A percentile compares a stretch with the other conserved stretches of the same genome.
Conservation (phyloP, 2,888 invertebrate genomes). For the Baronia brevicornis region DNA sequence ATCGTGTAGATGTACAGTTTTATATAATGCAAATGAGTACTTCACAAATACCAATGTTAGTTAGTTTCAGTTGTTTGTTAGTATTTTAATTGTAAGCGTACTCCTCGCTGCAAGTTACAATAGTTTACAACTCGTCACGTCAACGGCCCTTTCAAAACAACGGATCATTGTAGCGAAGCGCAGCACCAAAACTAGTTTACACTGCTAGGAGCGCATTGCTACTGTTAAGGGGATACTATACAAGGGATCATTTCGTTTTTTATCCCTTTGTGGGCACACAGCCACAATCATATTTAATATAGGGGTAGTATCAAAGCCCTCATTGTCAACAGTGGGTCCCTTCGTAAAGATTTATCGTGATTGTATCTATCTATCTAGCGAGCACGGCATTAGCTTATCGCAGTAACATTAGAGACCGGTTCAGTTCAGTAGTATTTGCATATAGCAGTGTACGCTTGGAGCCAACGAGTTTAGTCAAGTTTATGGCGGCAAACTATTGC, state of each 20-base stretch:
- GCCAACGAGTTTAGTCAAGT: slow-evolving; percentile 29
- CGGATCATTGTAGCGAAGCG: no score
- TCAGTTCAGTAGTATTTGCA: slow-evolving; percentile 42
- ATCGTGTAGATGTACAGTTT: no score
- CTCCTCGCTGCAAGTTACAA: no score
- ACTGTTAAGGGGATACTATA: slow-evolving; percentile 2
- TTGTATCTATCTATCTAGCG: slow-evolving; percentile 23
- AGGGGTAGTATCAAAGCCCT: slow-evolving; percentile 14
- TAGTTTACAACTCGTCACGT: no score
- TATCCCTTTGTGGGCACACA: slow-evolving; percentile 10
- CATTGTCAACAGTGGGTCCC: slow-evolving; percentile 5
- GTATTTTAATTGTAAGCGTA: slow-evolving; percentile 12
- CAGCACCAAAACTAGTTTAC: slow-evolving; percentile 9
- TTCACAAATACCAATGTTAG: no score
- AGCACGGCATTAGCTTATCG: slow-evolving; percentile 22
- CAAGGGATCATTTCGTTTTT: slow-evolving; percentile 11
- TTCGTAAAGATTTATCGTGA: slow-evolving; percentile 11
- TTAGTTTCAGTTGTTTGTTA: no score
- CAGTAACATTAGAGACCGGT: slow-evolving; percentile 37
- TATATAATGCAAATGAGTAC: no score
- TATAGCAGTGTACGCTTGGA: slow-evolving; percentile 33
- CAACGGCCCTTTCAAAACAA: slow-evolving; percentile 6
- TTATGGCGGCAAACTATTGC: slow-evolving; percentile 11
- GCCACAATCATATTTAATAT: slow-evolving; percentile 12
- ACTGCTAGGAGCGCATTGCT: slow-evolving; percentile 5